Evolutionary conservation across 2,797 vertebrate species (phyloP).

Genomic region (Myoxocephalus aenaeus): DNA sequence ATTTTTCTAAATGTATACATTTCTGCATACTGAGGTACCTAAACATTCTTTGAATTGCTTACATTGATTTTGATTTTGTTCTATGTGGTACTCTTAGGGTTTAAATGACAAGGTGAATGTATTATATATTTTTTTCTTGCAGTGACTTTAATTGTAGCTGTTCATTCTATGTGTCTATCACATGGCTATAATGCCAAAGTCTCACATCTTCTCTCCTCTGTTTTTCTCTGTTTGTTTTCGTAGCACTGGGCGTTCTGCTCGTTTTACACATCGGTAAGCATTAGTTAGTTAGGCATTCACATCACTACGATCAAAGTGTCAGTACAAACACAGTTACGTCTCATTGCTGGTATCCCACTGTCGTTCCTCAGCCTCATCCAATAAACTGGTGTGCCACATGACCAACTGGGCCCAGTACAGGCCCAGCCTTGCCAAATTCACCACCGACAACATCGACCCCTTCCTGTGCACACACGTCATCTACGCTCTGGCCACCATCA

Average conservation of each 20-base stretch:
- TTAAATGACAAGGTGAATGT: not conserved
- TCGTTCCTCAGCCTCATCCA: conserved; percentile 78
- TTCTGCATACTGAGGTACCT: not conserved
- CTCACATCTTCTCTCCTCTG: not conserved
- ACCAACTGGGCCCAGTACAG: conserved; percentile 93
- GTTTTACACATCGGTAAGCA: conserved; percentile 82
- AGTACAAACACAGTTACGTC: not conserved
- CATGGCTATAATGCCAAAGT: not conserved
- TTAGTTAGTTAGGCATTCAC: not conserved
- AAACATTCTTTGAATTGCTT: not conserved
- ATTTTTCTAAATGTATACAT: not conserved
- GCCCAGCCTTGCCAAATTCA: conserved; percentile 79
- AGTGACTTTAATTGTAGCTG: not conserved
- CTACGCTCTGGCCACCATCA: conserved; percentile 87
- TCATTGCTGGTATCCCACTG: not conserved
- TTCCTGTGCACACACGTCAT: conserved; percentile 90
- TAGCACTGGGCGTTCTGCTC: conserved; percentile 83
- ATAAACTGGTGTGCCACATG: conserved; percentile 88
- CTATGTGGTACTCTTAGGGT: not conserved
- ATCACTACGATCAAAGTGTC: not conserved
- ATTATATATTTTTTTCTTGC: not conserved
- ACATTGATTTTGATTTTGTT: not conserved
- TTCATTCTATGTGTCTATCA: not conserved
- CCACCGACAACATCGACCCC: conserved; percentile 84
- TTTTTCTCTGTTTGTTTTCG: conserved; percentile 7